Evolutionary conservation across 2,113 vertebrate genomes (phyloP).

Genomic region (Scortum barcoo): DNA sequence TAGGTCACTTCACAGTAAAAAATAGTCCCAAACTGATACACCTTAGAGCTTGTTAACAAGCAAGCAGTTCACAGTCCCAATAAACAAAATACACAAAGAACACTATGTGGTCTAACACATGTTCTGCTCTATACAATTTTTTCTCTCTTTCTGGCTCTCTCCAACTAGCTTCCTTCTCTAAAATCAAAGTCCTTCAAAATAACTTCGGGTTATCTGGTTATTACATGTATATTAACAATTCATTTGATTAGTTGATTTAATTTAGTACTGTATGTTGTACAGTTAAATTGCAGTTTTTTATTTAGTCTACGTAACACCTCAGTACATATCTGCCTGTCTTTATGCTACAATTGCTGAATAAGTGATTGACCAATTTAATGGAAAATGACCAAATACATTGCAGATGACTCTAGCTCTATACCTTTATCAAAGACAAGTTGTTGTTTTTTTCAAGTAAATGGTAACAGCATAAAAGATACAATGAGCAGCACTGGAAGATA

Average conservation of each 20-base stretch:
- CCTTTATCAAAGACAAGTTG: too few species aligned
- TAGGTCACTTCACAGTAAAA: too few species aligned
- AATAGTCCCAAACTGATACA: too few species aligned
- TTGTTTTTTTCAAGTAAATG: slow-evolving; percentile 79
- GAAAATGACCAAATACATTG: slow-evolving; percentile 15
- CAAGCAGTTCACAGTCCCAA: too few species aligned
- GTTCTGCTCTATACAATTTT: too few species aligned
- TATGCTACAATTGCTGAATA: slow-evolving; percentile 4
- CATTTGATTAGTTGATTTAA: neutral
- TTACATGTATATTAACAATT: neutral
- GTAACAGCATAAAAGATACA: slow-evolving; percentile 76
- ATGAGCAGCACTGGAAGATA: slow-evolving; percentile 67
- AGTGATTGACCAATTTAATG: slow-evolving; percentile 47
- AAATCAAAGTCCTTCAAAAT: too few species aligned
- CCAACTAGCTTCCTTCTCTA: too few species aligned
- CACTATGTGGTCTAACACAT: too few species aligned
- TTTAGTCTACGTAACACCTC: neutral
- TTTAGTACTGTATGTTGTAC: neutral
- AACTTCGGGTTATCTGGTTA: too few species aligned
- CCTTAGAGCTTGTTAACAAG: too few species aligned
- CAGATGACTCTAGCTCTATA: slow-evolving; percentile 27
- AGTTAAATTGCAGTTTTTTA: neutral
- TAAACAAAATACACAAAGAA: too few species aligned
- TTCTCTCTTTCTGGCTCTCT: too few species aligned
- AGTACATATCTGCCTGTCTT: neutral